Base-by-base conservation (phyloP, 1,140 invertebrate genomes). In the Thrips palmi region DNA sequence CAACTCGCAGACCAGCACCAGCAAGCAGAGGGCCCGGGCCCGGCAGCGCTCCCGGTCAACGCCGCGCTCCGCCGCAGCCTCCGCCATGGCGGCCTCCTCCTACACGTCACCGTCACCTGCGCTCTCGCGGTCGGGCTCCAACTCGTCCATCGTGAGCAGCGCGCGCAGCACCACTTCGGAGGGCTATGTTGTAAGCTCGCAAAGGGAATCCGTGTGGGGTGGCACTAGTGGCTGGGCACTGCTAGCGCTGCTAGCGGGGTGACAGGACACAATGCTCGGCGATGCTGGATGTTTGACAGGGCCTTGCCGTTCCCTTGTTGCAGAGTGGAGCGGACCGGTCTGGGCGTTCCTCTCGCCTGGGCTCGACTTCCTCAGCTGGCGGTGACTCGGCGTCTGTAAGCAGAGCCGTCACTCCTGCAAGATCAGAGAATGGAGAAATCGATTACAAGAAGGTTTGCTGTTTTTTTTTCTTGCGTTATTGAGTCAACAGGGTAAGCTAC, bases 261-360 rank as follows among this genome's bases (percentile, higher is more conserved):
- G 25, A 10, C 10, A 27, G n/a, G 25, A 10, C 10, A 27, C 10
- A n/a, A n/a, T n/a, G n/a, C n/a, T n/a, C n/a, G n/a, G n/a, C n/a
- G n/a, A n/a, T n/a, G n/a, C n/a, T n/a, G n/a, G n/a, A n/a, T n/a
- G n/a, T n/a, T n/a, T n/a, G n/a, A n/a, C n/a, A n/a, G n/a, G n/a
- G n/a, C n/a, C n/a, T n/a, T n/a, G n/a, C n/a, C n/a, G n/a, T 29
- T 44, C 41, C 48, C 46, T 52, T 45, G 31, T 69, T 71, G 18
- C 55, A 84, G 80, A 83, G 77, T 53, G 77, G 77, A 44, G 75
- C 67, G 48, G 79, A 81, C 49, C 66, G 69, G 40, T 67, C 71
- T 23, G 64, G 64, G 23, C 62, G 70, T 47, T 68, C 72, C 65
- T 49, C 52, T 55, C 53, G 68, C 55, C 53, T 72, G 53, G 59